These are phyloP conservation scores for Hemiprocne comata DNA, from an alignment of 2,113 vertebrate genomes.

Conservation along the genomic window DNA sequence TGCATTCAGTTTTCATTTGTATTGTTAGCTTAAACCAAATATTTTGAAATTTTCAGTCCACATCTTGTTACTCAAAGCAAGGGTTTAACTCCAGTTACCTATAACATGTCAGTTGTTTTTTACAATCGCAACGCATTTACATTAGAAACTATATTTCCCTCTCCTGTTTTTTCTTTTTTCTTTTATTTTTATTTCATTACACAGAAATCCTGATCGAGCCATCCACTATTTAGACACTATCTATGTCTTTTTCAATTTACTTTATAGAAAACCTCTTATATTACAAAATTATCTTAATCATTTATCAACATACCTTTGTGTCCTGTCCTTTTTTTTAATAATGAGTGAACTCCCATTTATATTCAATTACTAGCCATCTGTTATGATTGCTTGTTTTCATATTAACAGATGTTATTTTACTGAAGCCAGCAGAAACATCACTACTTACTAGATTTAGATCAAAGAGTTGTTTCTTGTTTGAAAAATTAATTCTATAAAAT, in stretches of 20 bases:
- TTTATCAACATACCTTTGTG: background rate
- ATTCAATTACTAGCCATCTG: background rate
- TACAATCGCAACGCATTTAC: background rate
- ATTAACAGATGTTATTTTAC: background rate
- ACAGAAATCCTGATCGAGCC: background rate
- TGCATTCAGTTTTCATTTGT: background rate
- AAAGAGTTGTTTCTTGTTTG: background rate
- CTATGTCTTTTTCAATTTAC: background rate
- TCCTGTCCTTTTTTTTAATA: background rate
- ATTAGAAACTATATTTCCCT: background rate
- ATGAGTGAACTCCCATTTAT: background rate
- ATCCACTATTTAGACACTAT: background rate
- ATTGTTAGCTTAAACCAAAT: background rate
- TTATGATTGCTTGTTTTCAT: background rate
- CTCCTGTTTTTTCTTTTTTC: background rate
- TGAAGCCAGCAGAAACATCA: background rate
- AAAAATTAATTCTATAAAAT: background rate
- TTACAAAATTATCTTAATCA: background rate
- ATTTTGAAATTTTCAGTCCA: background rate
- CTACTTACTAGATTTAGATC: background rate
- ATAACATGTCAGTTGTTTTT: background rate
- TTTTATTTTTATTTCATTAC: background rate
- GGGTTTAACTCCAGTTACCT: background rate
- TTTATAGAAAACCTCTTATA: background rate
- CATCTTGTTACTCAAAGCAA: fast-evolving